Evolutionary conservation across 2,113 vertebrate species (phyloP).

Genomic region (Phaethornis superciliosus): DNA sequence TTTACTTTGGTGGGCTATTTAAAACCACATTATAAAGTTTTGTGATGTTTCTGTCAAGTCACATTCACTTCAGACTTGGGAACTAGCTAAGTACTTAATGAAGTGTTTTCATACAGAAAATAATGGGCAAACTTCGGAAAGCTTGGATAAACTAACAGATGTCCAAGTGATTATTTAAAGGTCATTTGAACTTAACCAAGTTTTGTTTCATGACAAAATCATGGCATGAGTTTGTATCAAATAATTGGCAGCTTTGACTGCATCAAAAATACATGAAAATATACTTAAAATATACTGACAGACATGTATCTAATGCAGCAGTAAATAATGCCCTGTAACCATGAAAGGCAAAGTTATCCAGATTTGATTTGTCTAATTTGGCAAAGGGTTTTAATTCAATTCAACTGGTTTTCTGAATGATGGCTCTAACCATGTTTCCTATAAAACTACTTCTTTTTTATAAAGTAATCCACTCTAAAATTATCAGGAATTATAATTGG

Average conservation of each 20-base stretch:
- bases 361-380: background rate
- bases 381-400: background rate
- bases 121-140: background rate
- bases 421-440: background rate
- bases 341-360: background rate
- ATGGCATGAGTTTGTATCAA: background rate
- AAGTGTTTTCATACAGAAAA: slow-evolving; percentile 26
- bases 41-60: background rate
- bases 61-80: background rate
- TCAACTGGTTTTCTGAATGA: background rate
- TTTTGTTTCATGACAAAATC: background rate
- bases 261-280: background rate
- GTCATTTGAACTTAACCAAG: background rate
- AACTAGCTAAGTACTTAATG: background rate
- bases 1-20: background rate
- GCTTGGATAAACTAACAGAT: slow-evolving; percentile 11
- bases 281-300: background rate
- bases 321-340: background rate
- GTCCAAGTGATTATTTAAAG: slow-evolving; percentile 30
- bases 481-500: background rate
- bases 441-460: background rate
- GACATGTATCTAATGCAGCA: background rate
- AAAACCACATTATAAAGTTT: background rate
- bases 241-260: background rate
- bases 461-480: background rate